phyloP scores from a whole-genome alignment of 2,797 vertebrate species.

The Manis pentadactyla region DNA sequence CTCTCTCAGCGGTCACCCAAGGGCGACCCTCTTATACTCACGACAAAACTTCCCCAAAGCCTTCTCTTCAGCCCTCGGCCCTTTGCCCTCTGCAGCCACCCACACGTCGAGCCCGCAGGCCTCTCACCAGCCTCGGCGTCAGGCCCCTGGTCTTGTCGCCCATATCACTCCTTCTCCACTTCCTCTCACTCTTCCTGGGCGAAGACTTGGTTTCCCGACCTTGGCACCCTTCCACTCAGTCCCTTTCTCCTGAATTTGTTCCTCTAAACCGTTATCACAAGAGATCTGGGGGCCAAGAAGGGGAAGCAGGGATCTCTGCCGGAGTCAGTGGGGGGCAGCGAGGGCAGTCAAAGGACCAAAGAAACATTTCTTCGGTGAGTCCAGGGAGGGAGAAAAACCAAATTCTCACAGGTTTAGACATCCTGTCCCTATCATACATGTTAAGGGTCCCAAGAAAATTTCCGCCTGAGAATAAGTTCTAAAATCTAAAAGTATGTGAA shows the following conservation, averaged over 20 bases:
- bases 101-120: fast-evolving
- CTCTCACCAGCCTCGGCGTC: background rate
- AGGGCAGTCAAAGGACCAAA: background rate
- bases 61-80: background rate
- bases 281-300: background rate
- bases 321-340: background rate
- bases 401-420: background rate
- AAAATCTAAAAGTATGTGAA: background rate
- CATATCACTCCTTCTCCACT: fast-evolving
- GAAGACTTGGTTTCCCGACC: background rate
- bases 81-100: too few relatives aligned
- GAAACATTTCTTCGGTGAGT: fast-evolving
- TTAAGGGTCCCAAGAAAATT: background rate
- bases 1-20: fast-evolving
- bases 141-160: background rate
- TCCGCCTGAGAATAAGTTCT: background rate
- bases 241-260: background rate
- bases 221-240: too few relatives aligned
- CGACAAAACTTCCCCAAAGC: background rate
- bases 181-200: background rate
- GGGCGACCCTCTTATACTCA: too few relatives aligned
- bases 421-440: background rate
- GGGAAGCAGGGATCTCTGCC: fast-evolving
- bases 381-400: background rate
- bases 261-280: background rate